Percentiles rank a stretch among this genome's conserved stretches.
Conservation (phyloP, 2,113 vertebrate species). For the Bos javanicus region DNA sequence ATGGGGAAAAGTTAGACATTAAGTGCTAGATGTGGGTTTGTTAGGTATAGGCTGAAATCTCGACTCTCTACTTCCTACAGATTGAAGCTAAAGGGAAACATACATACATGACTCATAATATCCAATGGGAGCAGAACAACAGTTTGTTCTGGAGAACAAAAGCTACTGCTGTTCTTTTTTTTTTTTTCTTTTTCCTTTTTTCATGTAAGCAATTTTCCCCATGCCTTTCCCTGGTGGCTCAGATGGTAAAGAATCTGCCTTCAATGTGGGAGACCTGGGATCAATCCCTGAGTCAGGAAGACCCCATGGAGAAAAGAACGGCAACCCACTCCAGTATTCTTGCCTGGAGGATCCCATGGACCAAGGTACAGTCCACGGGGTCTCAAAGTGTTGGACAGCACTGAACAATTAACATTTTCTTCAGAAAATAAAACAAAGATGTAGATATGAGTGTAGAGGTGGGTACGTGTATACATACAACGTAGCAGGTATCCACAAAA, state of each 20-base stretch:
- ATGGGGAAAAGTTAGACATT: background rate
- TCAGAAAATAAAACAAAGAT: background rate
- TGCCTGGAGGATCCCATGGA: background rate
- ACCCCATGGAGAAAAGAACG: background rate
- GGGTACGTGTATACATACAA: background rate
- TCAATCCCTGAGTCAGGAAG: background rate
- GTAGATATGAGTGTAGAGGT: background rate
- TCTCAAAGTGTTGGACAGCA: accelerated
- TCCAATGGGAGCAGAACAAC: background rate
- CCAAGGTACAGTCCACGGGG: background rate
- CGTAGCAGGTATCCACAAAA: background rate
- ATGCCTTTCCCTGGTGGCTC: background rate
- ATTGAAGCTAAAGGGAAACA: conserved; percentile 46
- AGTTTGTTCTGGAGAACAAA: background rate
- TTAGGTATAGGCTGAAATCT: conserved; percentile 27
- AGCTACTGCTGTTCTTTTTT: background rate
- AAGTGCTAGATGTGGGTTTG: background rate
- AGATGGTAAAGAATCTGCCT: background rate
- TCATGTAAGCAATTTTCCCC: background rate
- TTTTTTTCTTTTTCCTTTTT: background rate
- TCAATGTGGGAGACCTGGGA: background rate
- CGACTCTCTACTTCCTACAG: background rate
- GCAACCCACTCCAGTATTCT: background rate
- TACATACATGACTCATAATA: conserved; percentile 46
- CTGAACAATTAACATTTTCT: background rate